phyloP scores from a whole-genome alignment of 1,140 invertebrate genomes.

The Asobara japonica region DNA sequence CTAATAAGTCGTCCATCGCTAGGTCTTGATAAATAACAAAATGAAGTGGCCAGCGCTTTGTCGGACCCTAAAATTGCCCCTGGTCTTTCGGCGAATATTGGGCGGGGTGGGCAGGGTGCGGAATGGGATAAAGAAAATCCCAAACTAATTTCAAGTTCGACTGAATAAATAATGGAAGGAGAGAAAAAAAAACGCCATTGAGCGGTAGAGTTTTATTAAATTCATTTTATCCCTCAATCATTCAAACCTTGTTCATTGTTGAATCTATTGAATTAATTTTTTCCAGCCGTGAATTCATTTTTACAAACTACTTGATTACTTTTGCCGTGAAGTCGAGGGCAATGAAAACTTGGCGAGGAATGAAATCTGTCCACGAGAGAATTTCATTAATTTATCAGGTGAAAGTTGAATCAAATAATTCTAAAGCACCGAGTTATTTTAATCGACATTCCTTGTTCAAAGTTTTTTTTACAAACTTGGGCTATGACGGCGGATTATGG shows the following conservation, averaged over 20 bases:
- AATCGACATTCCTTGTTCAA: not conserved
- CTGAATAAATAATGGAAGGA: not conserved
- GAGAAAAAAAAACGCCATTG: not conserved
- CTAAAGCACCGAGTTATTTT: not conserved
- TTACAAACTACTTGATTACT: not conserved
- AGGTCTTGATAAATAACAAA: not conserved
- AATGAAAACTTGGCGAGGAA: not conserved
- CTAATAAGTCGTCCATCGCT: not conserved
- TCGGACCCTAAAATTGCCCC: not conserved
- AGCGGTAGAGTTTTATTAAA: not conserved
- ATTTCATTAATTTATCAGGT: conserved; percentile 14
- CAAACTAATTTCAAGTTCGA: conserved; percentile 4
- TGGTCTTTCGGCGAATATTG: not conserved
- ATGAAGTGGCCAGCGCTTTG: not conserved
- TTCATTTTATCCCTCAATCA: not conserved
- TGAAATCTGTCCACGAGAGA: not conserved
- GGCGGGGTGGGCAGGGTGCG: not conserved
- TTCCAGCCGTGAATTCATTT: not conserved
- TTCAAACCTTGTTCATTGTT: not conserved
- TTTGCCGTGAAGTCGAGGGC: not conserved
- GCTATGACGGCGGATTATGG: not conserved
- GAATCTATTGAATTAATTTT: conserved; percentile 1
- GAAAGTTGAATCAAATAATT: conserved; percentile 5
- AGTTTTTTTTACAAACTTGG: not conserved
- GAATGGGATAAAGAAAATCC: not conserved